Conservation (phyloP, 2,113 vertebrate genomes). For the Odobenus rosmarus region DNA sequence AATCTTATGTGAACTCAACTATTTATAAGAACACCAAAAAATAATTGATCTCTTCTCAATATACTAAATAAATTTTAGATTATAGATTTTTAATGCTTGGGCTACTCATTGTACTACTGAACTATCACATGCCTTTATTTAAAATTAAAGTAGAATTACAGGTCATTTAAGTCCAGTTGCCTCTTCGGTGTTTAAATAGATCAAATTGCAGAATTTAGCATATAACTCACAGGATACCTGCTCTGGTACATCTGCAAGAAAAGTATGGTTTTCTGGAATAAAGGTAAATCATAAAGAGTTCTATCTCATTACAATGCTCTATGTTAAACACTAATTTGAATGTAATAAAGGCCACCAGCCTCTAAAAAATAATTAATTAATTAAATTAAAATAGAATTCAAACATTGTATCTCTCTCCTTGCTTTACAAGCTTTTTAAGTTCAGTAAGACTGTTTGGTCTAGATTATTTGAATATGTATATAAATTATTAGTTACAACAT, state of each 20-base stretch:
- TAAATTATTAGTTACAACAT: neutral
- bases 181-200: conserved; percentile 61
- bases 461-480: neutral
- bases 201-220: neutral
- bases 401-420: neutral
- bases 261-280: neutral
- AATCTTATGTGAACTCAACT: neutral
- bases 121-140: neutral
- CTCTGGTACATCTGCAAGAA: neutral
- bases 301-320: neutral
- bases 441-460: neutral
- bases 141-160: neutral
- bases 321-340: conserved; percentile 74
- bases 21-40: neutral
- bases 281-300: neutral
- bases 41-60: neutral
- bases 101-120: neutral
- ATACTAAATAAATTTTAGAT: neutral
- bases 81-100: neutral
- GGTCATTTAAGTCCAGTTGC: conserved; percentile 48
- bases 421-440: neutral
- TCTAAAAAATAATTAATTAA: neutral
- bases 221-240: neutral
- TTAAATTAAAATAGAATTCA: neutral
- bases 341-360: conserved; percentile 68